phyloP scores from a whole-genome alignment of 2,888 invertebrate species.

The Stenotaenia linearis region DNA sequence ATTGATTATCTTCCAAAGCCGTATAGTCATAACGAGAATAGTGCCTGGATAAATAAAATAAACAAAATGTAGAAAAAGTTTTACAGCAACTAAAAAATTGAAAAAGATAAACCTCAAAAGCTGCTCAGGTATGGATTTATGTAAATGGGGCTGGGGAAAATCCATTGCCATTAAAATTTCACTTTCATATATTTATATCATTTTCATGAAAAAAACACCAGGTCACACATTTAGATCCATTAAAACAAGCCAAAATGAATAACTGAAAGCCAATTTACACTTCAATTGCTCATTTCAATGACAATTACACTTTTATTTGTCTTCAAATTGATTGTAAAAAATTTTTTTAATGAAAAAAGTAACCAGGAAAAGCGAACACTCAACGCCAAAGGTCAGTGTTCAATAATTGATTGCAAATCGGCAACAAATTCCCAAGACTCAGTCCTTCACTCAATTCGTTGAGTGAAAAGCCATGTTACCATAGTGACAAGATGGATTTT shows the following conservation, averaged over 20 bases:
- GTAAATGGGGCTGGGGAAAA: background rate
- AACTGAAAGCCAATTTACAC: too few relatives aligned
- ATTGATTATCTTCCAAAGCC: slow-evolving; percentile 57
- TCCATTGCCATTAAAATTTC: background rate
- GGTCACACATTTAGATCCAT: background rate
- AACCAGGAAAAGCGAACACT: background rate
- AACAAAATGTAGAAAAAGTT: background rate
- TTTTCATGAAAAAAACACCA: too few relatives aligned
- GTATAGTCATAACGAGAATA: slow-evolving; percentile 61
- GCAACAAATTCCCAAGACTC: background rate
- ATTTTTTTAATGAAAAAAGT: background rate
- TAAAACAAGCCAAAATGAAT: too few relatives aligned
- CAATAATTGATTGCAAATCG: slow-evolving; percentile 24
- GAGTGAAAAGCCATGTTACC: slow-evolving; percentile 6
- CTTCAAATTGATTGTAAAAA: too few relatives aligned
- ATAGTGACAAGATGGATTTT: slow-evolving; percentile 5
- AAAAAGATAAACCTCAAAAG: background rate
- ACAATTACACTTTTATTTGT: too few relatives aligned
- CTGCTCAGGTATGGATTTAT: background rate
- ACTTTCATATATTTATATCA: background rate
- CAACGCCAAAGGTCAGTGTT: background rate
- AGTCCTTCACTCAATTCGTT: background rate
- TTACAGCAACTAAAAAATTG: too few relatives aligned
- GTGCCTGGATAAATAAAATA: slow-evolving; percentile 44
- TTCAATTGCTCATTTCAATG: too few relatives aligned